Base-by-base conservation (phyloP, 2,797 vertebrate genomes). In the Chromobotia macracanthus region DNA sequence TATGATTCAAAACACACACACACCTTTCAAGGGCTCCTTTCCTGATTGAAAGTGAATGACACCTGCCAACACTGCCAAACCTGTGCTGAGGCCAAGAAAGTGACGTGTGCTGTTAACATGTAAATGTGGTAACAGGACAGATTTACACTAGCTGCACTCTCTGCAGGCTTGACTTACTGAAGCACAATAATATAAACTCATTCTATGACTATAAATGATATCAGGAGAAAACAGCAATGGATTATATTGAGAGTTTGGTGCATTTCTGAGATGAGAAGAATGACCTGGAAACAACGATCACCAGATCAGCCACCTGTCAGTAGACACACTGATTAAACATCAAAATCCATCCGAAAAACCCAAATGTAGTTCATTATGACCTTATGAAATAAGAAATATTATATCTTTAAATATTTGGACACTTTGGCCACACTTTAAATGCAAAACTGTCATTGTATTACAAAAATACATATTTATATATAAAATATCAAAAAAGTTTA, bases 41-140 rank as follows among this genome's bases (percentile, higher is more conserved):
- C n/a, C n/a, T n/a, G 61, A 25, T 56, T 81, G 86, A 90, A 90
- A 90, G 89, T 88, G 86, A 89, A 12, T 83, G 87, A 90, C 83
- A 90, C 89, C 91, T 89, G 92, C 91, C 92, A 94, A 90, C 91
- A 8, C 31, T 35, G 31, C 89, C 81, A 89, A 87, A 91, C 89
- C 90, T 75, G 31, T 69, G 70, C 74, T 77, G 66, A 9, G 65
- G 87, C 86, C 84, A 87, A 84, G 84, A 87, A 86, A 85, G 84
- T 66, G 53, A 13, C 5, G 16, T 19, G 21, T 58, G 66, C 69
- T n/a, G 72, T 76, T 83, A 84, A 73, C 81, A 84, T 87, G 73
- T 80, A 80, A 83, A 88, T 83, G 71, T 50, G 67, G 61, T 18
- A 87, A 84, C 75, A 82, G 0, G 51, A 69, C 81, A 61, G 69